Evolutionary conservation across 1,140 invertebrate genomes (phyloP).

Genomic region (Limonius californicus): DNA sequence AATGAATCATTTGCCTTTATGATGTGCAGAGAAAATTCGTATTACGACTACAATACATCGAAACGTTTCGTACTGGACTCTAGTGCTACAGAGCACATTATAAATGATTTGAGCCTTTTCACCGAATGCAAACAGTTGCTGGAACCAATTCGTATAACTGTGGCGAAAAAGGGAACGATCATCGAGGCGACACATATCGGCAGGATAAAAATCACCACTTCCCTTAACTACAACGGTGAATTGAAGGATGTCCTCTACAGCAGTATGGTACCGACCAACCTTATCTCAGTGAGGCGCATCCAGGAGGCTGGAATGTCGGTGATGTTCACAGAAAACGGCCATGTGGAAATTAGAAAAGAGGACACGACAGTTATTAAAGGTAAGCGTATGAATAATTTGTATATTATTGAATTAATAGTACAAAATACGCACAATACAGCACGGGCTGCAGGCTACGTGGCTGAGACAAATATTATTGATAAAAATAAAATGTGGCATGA

Average conservation of each 20-base stretch:
- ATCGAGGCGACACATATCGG: background rate
- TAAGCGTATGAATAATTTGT: background rate
- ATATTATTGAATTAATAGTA: background rate
- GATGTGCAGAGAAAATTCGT: too few relatives aligned
- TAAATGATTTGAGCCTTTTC: background rate
- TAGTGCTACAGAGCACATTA: background rate
- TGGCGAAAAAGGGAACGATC: background rate
- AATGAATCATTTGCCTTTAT: too few relatives aligned
- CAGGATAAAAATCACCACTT: background rate
- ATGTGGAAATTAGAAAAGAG: background rate
- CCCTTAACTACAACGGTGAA: background rate
- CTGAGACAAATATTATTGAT: slow-evolving; percentile 3
- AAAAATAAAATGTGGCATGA: slow-evolving; percentile 5
- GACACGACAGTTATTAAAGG: background rate
- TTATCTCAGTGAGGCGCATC: background rate
- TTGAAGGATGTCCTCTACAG: background rate
- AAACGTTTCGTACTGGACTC: background rate
- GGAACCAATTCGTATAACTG: background rate
- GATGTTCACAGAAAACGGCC: background rate
- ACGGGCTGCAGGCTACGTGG: too few relatives aligned
- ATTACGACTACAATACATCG: too few relatives aligned
- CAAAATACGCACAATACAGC: background rate
- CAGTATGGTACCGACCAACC: background rate
- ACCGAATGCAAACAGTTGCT: background rate
- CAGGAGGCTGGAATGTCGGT: background rate